A percentile compares a stretch with the other conserved stretches of the same genome.
Conservation (phyloP, 2,888 invertebrate genomes). For the Lymantria monacha region DNA sequence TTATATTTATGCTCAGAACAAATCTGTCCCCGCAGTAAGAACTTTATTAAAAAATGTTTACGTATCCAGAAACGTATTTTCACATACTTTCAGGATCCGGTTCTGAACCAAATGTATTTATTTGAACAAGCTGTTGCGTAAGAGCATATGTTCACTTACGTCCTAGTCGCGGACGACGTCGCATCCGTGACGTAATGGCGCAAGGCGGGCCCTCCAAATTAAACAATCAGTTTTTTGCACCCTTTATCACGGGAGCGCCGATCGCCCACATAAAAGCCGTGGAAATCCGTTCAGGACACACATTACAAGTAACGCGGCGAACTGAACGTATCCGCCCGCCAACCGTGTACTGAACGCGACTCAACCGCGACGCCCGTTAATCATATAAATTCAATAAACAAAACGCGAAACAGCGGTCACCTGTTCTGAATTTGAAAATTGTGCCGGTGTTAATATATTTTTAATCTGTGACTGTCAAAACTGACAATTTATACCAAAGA, state of each 20-base stretch:
- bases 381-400: conserved; percentile 27
- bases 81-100: conserved; percentile 72
- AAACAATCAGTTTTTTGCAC: conserved; percentile 80
- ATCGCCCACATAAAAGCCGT: conserved; percentile 74
- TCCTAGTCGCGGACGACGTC: conserved; percentile 62
- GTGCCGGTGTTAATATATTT: conserved; percentile 46
- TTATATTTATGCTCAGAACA: too few relatives aligned
- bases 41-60: conserved; percentile 8
- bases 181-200: conserved; percentile 68
- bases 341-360: conserved; percentile 51
- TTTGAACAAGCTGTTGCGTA: conserved; percentile 71
- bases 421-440: conserved; percentile 39
- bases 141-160: conserved; percentile 67
- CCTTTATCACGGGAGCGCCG: conserved; percentile 75
- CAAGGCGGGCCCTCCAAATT: conserved; percentile 61
- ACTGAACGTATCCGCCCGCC: conserved; percentile 67
- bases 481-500: conserved; percentile 50
- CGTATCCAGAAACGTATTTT: conserved; percentile 45
- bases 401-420: conserved; percentile 29
- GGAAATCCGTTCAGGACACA: conserved; percentile 77
- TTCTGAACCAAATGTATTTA: conserved; percentile 72
- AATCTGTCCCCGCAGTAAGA: neutral
- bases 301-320: conserved; percentile 73
- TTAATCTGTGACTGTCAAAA: conserved; percentile 11
- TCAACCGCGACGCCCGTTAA: conserved; percentile 27